Evolutionary conservation across 2,797 vertebrate species (phyloP).

Genomic region (Myioborus melanocephalus): DNA sequence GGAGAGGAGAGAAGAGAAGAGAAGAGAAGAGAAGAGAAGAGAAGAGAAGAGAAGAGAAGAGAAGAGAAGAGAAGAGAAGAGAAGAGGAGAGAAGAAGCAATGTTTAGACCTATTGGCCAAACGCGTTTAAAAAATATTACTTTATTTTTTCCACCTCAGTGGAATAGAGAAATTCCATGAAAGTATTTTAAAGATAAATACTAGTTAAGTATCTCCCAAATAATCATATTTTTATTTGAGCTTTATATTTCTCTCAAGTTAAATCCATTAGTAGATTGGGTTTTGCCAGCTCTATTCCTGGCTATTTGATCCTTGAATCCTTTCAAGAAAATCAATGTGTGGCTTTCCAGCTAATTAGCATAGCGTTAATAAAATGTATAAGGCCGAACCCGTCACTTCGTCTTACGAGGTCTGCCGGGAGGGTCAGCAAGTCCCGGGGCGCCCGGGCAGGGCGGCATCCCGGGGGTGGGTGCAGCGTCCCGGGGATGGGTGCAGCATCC

Average conservation of each 20-base stretch:
- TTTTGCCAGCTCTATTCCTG: slow-evolving; percentile 57
- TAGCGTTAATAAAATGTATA: slow-evolving; percentile 16
- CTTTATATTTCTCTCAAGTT: slow-evolving; percentile 38
- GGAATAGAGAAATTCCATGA: slow-evolving; percentile 5
- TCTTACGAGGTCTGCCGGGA: neutral
- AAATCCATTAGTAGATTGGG: slow-evolving; percentile 74
- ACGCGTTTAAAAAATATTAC: neutral
- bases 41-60: too few species aligned
- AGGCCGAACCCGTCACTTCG: neutral
- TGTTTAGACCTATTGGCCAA: neutral
- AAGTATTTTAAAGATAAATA: slow-evolving; percentile 46
- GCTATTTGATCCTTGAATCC: slow-evolving; percentile 70
- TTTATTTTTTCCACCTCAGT: neutral
- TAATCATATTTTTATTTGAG: slow-evolving; percentile 54
- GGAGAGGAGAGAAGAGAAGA: neutral
- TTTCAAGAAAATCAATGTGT: slow-evolving; percentile 72
- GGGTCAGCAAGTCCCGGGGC: neutral
- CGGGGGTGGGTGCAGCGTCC: too few species aligned
- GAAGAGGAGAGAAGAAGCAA: neutral
- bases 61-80: too few species aligned
- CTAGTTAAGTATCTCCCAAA: slow-evolving; percentile 43
- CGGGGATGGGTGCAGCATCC: too few species aligned
- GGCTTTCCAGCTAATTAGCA: slow-evolving; percentile 68
- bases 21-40: too few species aligned
- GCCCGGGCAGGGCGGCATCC: neutral